Base-by-base conservation (phyloP, 2,888 invertebrate species). In the Cosmorhoe ocellata region DNA sequence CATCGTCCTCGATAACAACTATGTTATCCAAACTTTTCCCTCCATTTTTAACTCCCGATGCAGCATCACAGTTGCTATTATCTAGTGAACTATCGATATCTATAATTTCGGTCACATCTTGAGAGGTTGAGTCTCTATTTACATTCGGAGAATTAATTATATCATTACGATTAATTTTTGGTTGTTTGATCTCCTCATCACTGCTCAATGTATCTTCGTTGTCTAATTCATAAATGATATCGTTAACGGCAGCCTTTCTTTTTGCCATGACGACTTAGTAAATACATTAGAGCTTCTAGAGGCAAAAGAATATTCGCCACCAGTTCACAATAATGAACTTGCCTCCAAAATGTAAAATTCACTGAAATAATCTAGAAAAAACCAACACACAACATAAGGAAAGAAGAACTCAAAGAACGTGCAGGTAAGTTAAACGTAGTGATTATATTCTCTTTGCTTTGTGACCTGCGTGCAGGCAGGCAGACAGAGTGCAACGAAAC, bases 151-250 rank as follows among this genome's bases (percentile, higher is more conserved):
- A 58, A 14, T 48, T 63, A 51, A 65, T 59, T 11, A 46, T 41
- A 46, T 76, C 75, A 26, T 69, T 63, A 59, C 80, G 76, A 64
- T 62, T 71, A 52, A 79, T 77, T 81, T 85, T 84, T 42, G 82
- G 65, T 63, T 76, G 79, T 65, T 72, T 85, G 66, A 66, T 74
- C 72, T 90, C 89, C 55, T 89, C 89, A 18, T 86, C 89, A 62
- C 88, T 88, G 45, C 89, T 90, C 33, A 81, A 62, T 67, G 78
- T 84, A 67, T 91, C 91, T 55, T 89, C 90, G 64, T 86, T 86
- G 60, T 90, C 87, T 61, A 91, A 79, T 78, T 91, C 91, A 71
- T 84, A 91, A 70, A 91, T 90, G 7, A 90, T 90, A 76, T 90
- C 82, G 52, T 84, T 84, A 22, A 90, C 82, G 33, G 68, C 81